Evolutionary conservation across 2,888 invertebrate species (phyloP), one percentile per base, ranked within the genome.

Genomic region (Nomada flava): DNA sequence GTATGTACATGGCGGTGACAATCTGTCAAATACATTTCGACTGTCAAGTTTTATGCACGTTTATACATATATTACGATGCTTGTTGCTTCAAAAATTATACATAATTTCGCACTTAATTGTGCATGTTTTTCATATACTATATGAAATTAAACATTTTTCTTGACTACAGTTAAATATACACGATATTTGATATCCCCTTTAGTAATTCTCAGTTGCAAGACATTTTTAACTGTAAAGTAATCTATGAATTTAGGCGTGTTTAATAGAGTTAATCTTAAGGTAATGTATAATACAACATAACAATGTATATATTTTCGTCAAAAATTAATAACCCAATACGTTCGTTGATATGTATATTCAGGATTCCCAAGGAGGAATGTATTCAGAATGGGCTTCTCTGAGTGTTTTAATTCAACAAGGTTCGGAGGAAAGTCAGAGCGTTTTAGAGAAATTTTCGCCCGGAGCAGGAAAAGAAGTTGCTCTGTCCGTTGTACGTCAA

Each of bases 301-400:
- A 26, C 70, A n/a, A 15, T 47, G 10, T 52, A 23, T 72, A 36
- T 50, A n/a, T 13, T 36, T 2, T 64, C 42, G 67, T 60, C 11
- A 15, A 15, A 26, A 42, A 63, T 60, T 47, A 23, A 42, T 26
- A 36, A 36, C 7, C 7, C 64, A n/a, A 26, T n/a, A 52, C 2
- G 18, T 26, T 59, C n/a, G 57, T 15, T 53, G 53, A 47, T 65
- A 65, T 23, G 11, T 23, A n/a, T 26, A 42, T 44, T 20, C 50
- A 94, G 96, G 95, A 96, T 94, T 94, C 95, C 95, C 93, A 95
- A 95, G 93, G 95, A 95, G 96, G 96, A 91, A 97, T 97, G 97
- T 97, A 97, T 95, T 96, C 96, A 90, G 97, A 97, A 95, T 97
- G 97, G 97, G 96, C 97, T 87, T 97, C 97, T 74, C 94, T 97